Evolutionary conservation across 2,113 vertebrate genomes (phyloP).

Genomic region (Chlorocebus sabaeus): DNA sequence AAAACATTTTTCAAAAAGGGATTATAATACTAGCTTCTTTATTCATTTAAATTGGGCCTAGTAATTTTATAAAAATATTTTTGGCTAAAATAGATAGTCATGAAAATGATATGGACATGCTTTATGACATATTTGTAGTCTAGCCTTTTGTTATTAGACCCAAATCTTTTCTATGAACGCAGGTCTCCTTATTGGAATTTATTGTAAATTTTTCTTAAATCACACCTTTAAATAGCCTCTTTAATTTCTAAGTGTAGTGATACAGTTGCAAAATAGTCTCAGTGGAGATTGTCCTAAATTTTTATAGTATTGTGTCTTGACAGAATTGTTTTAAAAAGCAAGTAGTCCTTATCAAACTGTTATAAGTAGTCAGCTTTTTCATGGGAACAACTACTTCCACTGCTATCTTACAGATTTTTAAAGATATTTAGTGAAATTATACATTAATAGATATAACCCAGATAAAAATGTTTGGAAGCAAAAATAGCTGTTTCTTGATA

Average conservation of each 20-base stretch:
- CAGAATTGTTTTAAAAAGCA: neutral
- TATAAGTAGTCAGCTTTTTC: neutral
- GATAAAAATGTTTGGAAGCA: neutral
- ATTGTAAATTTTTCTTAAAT: neutral
- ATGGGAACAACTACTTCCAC: neutral
- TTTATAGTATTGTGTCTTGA: conserved; percentile 7
- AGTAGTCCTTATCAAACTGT: neutral
- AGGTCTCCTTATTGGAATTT: neutral
- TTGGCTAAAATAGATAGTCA: neutral
- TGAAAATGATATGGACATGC: neutral
- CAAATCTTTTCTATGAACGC: neutral
- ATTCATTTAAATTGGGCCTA: neutral
- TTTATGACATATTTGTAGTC: neutral
- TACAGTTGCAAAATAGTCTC: neutral
- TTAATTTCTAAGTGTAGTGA: neutral
- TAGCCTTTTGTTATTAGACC: neutral
- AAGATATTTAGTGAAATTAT: neutral
- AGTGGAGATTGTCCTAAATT: neutral
- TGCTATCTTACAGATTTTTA: neutral
- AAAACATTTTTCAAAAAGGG: neutral
- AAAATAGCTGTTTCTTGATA: neutral
- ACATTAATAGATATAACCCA: neutral
- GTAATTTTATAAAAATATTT: neutral
- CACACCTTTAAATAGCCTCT: neutral
- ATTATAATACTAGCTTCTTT: neutral